Evolutionary conservation across 2,888 invertebrate species (phyloP).

Genomic region (Mesorhabditis sp.): DNA sequence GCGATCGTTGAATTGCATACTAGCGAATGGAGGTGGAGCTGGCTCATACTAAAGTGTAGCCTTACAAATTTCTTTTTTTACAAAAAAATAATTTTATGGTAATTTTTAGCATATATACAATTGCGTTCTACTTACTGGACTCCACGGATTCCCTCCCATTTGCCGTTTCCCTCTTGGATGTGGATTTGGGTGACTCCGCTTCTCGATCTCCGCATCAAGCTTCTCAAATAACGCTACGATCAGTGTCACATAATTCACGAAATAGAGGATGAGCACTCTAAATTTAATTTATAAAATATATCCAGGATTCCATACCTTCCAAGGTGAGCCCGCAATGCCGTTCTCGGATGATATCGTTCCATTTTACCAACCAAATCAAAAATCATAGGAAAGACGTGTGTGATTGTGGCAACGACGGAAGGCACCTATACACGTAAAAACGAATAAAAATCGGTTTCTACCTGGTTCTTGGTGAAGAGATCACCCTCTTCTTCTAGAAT

Average conservation of each 20-base stretch:
- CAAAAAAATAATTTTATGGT: background rate
- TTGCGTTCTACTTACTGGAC: slow-evolving; percentile 19
- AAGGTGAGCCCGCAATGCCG: slow-evolving; percentile 81
- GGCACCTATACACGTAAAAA: slow-evolving; percentile 65
- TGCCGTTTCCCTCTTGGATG: slow-evolving; percentile 20
- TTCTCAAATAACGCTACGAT: slow-evolving; percentile 85
- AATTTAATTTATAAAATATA: slow-evolving; percentile 37
- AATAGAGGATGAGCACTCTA: slow-evolving; percentile 89
- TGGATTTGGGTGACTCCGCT: background rate
- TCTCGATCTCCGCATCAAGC: slow-evolving; percentile 64
- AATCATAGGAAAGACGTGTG: slow-evolving; percentile 80
- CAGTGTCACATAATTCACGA: slow-evolving; percentile 86
- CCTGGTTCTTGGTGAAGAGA: slow-evolving; percentile 53
- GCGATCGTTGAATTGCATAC: background rate
- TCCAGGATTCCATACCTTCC: slow-evolving; percentile 70
- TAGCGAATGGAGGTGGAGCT: background rate
- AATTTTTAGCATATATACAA: background rate
- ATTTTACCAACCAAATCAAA: slow-evolving; percentile 76
- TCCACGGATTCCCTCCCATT: slow-evolving; percentile 27
- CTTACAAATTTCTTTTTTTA: background rate
- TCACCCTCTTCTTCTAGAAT: slow-evolving; percentile 48
- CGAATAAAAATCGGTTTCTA: background rate
- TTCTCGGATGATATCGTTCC: slow-evolving; percentile 89
- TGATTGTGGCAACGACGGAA: slow-evolving; percentile 81
- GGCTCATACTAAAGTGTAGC: background rate